These are phyloP conservation scores for Eulemur coronatus DNA, from an alignment of 2,797 vertebrate genomes.

Conservation along the genomic window DNA sequence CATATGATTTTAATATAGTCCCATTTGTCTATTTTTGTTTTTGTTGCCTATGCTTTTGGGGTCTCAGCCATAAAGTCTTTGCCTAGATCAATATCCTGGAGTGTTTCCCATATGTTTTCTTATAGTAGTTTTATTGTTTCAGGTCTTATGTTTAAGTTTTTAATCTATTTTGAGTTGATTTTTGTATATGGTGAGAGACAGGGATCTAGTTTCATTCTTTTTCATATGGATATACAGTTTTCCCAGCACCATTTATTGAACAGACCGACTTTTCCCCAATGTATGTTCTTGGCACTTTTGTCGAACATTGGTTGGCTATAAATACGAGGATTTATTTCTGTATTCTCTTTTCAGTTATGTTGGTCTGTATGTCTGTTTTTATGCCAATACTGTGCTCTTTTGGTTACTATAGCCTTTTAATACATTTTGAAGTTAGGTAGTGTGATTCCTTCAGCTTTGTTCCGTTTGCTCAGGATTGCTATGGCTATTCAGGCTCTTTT, in stretches of 20 bases:
- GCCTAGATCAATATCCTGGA: background rate
- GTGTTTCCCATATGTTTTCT: background rate
- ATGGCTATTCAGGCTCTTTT: background rate
- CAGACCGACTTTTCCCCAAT: background rate
- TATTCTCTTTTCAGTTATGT: background rate
- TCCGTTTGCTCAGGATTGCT: background rate
- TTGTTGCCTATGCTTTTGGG: background rate
- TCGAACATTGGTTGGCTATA: background rate
- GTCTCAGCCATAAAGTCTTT: background rate
- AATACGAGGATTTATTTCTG: background rate
- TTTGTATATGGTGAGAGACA: background rate
- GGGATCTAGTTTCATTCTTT: background rate
- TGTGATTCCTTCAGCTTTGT: background rate
- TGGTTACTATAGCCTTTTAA: background rate
- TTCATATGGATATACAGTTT: background rate
- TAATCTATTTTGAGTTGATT: background rate
- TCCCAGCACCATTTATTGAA: background rate
- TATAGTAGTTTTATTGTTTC: background rate
- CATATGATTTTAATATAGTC: background rate
- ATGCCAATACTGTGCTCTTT: background rate
- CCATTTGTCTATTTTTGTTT: background rate
- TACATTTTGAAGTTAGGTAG: background rate
- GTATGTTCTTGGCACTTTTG: background rate
- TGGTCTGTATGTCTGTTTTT: background rate
- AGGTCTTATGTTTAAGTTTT: background rate